These are phyloP conservation scores for Erannis defoliaria DNA, from an alignment of 2,888 invertebrate species.

Conservation along the genomic window DNA sequence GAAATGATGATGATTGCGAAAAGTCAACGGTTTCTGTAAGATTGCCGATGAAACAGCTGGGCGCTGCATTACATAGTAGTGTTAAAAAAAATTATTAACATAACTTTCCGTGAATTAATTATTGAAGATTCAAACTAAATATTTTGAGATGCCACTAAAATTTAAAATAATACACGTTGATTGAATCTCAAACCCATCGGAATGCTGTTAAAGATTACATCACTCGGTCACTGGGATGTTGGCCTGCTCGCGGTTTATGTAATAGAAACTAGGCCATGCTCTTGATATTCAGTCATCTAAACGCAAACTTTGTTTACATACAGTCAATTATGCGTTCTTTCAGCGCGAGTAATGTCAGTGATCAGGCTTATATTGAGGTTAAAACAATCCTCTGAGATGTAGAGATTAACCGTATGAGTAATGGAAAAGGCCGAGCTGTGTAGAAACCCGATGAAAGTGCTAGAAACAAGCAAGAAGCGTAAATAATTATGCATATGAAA, in stretches of 20 bases:
- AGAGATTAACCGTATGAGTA: conserved; percentile 27
- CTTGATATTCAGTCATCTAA: conserved; percentile 48
- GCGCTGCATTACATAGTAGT: too few species aligned
- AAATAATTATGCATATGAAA: conserved; percentile 19
- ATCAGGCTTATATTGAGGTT: conserved; percentile 33
- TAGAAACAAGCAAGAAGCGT: conserved; percentile 10
- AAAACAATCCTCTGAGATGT: conserved; percentile 32
- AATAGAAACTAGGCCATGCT: conserved; percentile 56
- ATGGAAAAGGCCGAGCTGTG: conserved; percentile 21
- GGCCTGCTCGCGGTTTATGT: conserved; percentile 58
- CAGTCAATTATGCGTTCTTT: conserved; percentile 41
- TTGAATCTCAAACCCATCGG: conserved; percentile 36
- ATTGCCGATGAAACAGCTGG: too few species aligned
- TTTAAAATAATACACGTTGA: conserved; percentile 29
- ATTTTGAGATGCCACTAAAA: too few species aligned
- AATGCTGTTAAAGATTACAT: conserved; percentile 49
- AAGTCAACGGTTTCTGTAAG: too few species aligned
- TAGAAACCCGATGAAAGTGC: conserved; percentile 18
- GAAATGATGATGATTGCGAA: too few species aligned
- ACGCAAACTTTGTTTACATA: conserved; percentile 46
- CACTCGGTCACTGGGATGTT: conserved; percentile 60
- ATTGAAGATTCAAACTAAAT: too few species aligned
- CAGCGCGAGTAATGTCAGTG: conserved; percentile 33
- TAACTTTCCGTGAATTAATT: too few species aligned
- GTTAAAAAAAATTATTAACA: too few species aligned